Conservation (phyloP, 2,113 vertebrate genomes). For the Coptodon bakossiorum region DNA sequence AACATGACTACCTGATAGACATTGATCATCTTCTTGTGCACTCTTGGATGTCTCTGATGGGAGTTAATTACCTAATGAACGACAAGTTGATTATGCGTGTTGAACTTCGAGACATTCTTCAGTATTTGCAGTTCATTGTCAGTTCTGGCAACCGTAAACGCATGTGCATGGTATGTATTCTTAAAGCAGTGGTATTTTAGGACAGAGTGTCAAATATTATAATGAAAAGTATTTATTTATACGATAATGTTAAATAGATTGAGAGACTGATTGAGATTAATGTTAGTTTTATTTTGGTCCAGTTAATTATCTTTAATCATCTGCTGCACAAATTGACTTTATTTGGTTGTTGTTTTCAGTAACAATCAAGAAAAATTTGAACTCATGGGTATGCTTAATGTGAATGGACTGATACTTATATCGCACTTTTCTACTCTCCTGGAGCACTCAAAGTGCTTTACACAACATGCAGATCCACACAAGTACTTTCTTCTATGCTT, state of each 20-base stretch:
- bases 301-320: rapidly evolving
- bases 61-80: rapidly evolving
- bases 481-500: background rate
- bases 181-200: background rate
- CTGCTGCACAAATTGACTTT: background rate
- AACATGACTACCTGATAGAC: slow-evolving; percentile 37
- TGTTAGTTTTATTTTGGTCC: background rate
- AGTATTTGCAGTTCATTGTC: rapidly evolving
- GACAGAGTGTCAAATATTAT: rapidly evolving
- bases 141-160: rapidly evolving
- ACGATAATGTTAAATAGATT: rapidly evolving
- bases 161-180: background rate
- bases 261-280: background rate
- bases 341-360: background rate
- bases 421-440: rapidly evolving
- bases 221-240: background rate
- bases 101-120: background rate
- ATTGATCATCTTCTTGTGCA: slow-evolving; percentile 55
- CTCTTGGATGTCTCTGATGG: slow-evolving; percentile 73
- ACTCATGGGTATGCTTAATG: background rate
- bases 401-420: background rate
- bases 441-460: background rate
- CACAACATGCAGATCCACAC: rapidly evolving
- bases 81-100: rapidly evolving
- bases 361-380: background rate